These are phyloP conservation scores for Phortica magna DNA, from an alignment of 2,888 invertebrate genomes.

Conservation along the genomic window DNA sequence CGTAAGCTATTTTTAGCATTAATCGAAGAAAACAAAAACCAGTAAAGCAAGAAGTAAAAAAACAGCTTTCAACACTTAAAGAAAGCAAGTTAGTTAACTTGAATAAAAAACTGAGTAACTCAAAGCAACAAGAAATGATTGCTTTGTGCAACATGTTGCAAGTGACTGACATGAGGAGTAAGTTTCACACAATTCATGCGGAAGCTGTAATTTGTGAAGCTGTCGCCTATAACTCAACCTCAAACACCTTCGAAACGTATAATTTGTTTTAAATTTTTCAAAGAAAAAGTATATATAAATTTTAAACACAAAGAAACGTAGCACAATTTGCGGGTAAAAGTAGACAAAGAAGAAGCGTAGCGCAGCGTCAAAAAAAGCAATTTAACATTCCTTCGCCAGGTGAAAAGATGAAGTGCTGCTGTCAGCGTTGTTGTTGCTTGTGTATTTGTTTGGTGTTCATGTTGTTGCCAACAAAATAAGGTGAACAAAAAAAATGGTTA, in stretches of 20 bases:
- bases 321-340: neutral
- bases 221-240: neutral
- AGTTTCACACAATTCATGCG: neutral
- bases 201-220: neutral
- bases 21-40: constrained; percentile 8
- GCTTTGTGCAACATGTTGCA: too few species aligned
- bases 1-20: neutral
- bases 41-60: constrained; percentile 2
- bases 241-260: neutral
- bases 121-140: too few species aligned
- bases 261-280: neutral
- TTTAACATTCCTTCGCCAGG: neutral
- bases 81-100: neutral
- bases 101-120: neutral
- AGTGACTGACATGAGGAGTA: too few species aligned
- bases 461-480: neutral
- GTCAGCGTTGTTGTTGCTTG: neutral
- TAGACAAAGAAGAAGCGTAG: neutral
- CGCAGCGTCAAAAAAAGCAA: constrained; percentile 4
- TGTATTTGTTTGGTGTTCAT: neutral
- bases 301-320: too few species aligned
- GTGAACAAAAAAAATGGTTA: neutral
- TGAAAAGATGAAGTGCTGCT: constrained; percentile 1
- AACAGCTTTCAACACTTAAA: neutral
- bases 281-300: neutral